Evolutionary conservation across 2,113 vertebrate genomes (phyloP).

Genomic region (Maccullochella peelii): DNA sequence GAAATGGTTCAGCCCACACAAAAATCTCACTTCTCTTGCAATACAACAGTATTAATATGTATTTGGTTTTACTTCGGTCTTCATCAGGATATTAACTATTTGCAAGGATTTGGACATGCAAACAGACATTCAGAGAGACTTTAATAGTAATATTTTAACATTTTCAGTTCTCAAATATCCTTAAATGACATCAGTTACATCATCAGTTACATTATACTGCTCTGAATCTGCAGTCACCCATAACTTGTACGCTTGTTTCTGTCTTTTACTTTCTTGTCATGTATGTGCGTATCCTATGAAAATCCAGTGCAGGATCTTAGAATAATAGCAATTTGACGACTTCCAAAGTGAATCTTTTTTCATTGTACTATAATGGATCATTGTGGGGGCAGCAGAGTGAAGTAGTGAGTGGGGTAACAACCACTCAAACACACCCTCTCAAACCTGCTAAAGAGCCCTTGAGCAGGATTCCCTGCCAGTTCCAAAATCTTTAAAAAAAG

Average conservation of each 20-base stretch:
- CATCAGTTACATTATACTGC: not conserved
- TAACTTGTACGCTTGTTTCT: not conserved
- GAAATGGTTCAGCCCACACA: conserved; percentile 65
- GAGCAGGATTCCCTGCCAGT: not conserved
- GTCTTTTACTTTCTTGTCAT: not conserved
- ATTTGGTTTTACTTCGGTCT: not conserved
- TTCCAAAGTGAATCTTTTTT: not conserved
- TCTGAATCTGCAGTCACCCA: not conserved
- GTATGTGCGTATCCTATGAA: not conserved
- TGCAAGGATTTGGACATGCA: not conserved
- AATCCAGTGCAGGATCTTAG: not conserved
- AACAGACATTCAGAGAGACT: not conserved
- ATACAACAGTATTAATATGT: not conserved
- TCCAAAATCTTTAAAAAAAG: not conserved
- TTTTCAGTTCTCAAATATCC: not conserved
- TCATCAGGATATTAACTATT: not conserved
- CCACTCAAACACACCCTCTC: not conserved
- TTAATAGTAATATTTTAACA: not conserved
- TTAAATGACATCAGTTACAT: not conserved
- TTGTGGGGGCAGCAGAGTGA: not conserved
- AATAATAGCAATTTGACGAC: not conserved
- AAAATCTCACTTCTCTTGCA: conserved; percentile 14
- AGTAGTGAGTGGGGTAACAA: not conserved
- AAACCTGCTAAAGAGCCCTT: not conserved
- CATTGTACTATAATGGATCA: not conserved